Base-by-base conservation (phyloP, 2,797 vertebrate species). In the Mormyrus hasselquistii region DNA sequence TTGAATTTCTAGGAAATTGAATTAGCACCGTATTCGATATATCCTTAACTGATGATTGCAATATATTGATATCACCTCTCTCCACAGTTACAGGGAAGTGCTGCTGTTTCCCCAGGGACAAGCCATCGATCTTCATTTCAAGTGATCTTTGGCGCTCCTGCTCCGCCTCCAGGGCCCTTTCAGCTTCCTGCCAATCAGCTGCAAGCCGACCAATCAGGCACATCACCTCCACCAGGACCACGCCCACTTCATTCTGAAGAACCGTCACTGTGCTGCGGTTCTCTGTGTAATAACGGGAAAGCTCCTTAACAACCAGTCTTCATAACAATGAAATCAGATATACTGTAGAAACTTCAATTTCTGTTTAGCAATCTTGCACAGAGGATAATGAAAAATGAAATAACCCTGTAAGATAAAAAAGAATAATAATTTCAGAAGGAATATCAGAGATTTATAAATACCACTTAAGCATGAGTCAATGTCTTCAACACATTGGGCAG, bases 191-290 rank as follows among this genome's bases (percentile, higher is more conserved):
- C 38, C 94, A 90, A 91, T 98, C 96, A 34, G 95, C 94, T 94
- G 98, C 97, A 88, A 99, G 94, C 79, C 93, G 91, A 93, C 96
- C 96, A 91, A 98, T 95, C 92, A 99, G 93, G 91, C 95, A 92
- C 88, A 94, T 92, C 59, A 96, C 95, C 91, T 98, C 96, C 90
- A 95, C 92, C 1, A 98, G 93, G 90, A 97, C 94, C 76, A 93
- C 94, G 91, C 94, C 93, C 91, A 96, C 94, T 93, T 97, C 94
- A 91, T 94, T 94, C 93, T 96, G 93, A 90, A 96, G 92, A 49
- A 95, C 93, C 73, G 91, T 91, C 91, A 91, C 92, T 65, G 92
- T 91, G 83, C 88, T 92, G 85, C 87, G 93, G 93, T 12, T 73
- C 65, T 94, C 94, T 95, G 65, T n/a, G 49, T 50, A 89, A 83